phyloP scores from a whole-genome alignment of 2,113 vertebrate species.

The Poicephalus meyeri region DNA sequence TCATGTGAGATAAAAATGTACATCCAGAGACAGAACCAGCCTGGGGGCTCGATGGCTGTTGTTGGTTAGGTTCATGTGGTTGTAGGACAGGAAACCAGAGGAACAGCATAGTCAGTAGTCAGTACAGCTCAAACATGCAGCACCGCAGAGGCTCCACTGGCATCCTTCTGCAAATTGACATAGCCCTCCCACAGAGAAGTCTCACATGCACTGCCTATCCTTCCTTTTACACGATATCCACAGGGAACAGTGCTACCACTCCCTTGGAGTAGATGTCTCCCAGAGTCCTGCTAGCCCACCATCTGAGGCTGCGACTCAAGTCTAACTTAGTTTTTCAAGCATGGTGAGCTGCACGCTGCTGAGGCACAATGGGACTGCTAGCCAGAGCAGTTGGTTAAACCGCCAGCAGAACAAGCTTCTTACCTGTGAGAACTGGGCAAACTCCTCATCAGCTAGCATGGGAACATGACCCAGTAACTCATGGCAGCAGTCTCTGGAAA shows the following conservation, averaged over 20 bases:
- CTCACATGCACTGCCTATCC: background rate
- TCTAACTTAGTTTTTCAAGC: background rate
- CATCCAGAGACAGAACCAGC: background rate
- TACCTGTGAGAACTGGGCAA: conserved; percentile 86
- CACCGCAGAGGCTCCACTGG: background rate
- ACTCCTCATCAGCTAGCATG: conserved; percentile 84
- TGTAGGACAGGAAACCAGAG: background rate
- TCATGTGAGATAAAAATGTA: background rate
- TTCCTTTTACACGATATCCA: background rate
- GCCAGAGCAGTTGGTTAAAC: background rate
- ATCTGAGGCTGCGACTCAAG: background rate
- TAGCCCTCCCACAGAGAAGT: background rate
- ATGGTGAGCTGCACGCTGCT: background rate
- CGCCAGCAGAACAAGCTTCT: background rate
- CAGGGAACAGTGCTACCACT: background rate
- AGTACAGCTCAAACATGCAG: background rate
- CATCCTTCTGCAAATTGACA: background rate
- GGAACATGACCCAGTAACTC: conserved; percentile 83
- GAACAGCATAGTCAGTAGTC: background rate
- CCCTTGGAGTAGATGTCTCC: background rate
- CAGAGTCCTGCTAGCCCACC: background rate
- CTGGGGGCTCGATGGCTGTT: background rate
- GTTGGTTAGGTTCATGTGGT: background rate
- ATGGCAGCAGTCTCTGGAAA: conserved; percentile 83
- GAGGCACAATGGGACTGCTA: background rate